Conservation (phyloP, 1,140 invertebrate genomes). For the Drosophila carrolli region DNA sequence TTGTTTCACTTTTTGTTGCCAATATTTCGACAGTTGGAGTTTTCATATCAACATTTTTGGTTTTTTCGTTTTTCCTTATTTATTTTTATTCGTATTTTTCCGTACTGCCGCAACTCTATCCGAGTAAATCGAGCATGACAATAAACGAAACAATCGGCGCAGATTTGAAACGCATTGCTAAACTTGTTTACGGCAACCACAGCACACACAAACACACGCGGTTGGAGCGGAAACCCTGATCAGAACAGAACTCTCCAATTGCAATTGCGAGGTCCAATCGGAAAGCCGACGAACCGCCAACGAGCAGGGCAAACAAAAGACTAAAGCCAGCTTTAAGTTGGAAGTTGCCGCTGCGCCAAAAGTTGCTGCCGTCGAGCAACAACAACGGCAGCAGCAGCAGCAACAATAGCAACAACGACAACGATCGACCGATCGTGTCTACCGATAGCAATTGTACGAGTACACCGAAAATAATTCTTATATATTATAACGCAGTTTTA, state of each 20-base stretch:
- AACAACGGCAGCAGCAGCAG: slow-evolving; percentile 38
- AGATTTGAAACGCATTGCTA: slow-evolving; percentile 72
- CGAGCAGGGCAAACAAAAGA: slow-evolving; percentile 69
- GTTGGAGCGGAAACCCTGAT: slow-evolving; percentile 25
- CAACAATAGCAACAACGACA: slow-evolving; percentile 38
- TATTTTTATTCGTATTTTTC: slow-evolving; percentile 24
- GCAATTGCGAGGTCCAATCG: slow-evolving; percentile 22
- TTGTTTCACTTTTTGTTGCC: not conserved
- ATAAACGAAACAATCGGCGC: slow-evolving; percentile 66
- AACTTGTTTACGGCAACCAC: slow-evolving; percentile 63
- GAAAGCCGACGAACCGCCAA: slow-evolving; percentile 52
- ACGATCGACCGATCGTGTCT: slow-evolving; percentile 48
- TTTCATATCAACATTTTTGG: slow-evolving; percentile 17
- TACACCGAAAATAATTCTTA: slow-evolving; percentile 10
- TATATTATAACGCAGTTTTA: too few species aligned
- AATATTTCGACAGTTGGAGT: slow-evolving; percentile 9
- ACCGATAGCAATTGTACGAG: slow-evolving; percentile 39
- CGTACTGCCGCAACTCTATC: slow-evolving; percentile 23
- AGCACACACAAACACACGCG: slow-evolving; percentile 19
- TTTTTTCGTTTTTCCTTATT: slow-evolving; percentile 22
- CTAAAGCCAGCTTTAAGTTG: slow-evolving; percentile 56
- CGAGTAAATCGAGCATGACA: slow-evolving; percentile 67
- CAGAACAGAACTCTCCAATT: slow-evolving; percentile 60
- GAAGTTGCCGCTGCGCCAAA: slow-evolving; percentile 64
- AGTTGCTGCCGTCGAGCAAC: slow-evolving; percentile 44